A percentile compares a stretch with the other conserved stretches of the same genome.
Conservation (phyloP, 2,888 invertebrate genomes). For the Acrobasis repandana region DNA sequence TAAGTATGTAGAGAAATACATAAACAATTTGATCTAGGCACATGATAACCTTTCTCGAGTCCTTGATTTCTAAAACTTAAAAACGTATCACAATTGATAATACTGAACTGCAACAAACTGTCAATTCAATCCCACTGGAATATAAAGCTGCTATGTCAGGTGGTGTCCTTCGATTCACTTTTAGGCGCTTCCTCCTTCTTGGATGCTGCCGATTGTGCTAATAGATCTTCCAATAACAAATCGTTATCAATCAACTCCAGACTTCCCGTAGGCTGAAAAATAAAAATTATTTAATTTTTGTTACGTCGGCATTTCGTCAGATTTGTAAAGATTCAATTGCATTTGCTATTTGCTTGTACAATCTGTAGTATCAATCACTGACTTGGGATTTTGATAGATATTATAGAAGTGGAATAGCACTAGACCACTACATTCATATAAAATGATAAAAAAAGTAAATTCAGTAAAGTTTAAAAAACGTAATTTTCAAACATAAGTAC, state of each 20-base stretch:
- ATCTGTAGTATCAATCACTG: no score
- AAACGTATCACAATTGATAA: conserved; percentile 62
- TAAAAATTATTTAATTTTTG: conserved; percentile 18
- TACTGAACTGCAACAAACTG: conserved; percentile 62
- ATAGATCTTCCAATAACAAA: conserved; percentile 66
- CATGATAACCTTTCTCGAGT: conserved; percentile 36
- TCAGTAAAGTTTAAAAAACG: no score
- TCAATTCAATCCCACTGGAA: conserved; percentile 62
- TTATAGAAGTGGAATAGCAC: no score
- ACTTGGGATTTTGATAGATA: no score
- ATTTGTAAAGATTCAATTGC: no score
- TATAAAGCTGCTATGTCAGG: conserved; percentile 68
- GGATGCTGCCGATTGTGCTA: conserved; percentile 61
- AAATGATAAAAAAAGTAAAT: no score
- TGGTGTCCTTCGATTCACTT: conserved; percentile 52
- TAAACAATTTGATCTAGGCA: conserved; percentile 27
- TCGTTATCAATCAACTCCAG: conserved; percentile 70
- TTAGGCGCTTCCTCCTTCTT: conserved; percentile 55
- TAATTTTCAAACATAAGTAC: no score
- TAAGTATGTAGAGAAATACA: conserved; percentile 16
- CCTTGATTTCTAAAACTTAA: conserved; percentile 42
- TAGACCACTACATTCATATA: no score
- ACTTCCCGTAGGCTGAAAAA: conserved; percentile 67
- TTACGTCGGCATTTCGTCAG: neutral
- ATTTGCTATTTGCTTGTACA: no score